These are phyloP conservation scores for Clamator glandarius DNA, from an alignment of 2,797 vertebrate species.

Conservation along the genomic window DNA sequence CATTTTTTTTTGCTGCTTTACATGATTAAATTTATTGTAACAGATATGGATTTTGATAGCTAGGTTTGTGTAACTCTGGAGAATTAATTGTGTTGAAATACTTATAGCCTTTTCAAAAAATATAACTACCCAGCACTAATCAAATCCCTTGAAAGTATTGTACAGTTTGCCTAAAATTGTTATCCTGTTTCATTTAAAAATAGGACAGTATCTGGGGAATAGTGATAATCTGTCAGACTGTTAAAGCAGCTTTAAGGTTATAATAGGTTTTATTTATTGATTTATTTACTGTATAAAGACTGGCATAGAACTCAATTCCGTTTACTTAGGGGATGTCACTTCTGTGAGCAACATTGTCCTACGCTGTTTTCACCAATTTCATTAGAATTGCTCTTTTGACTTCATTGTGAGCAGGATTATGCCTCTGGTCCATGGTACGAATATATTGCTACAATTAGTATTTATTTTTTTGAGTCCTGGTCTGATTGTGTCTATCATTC, in stretches of 20 bases:
- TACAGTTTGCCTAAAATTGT: neutral
- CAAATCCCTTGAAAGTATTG: neutral
- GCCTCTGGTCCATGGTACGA: neutral
- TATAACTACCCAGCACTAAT: neutral
- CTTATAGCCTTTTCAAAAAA: neutral
- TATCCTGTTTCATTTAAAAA: neutral
- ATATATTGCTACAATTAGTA: neutral
- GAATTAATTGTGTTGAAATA: neutral
- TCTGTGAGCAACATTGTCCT: neutral
- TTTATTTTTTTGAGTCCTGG: neutral
- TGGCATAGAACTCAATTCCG: neutral
- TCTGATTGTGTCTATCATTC: neutral
- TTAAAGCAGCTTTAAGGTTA: neutral
- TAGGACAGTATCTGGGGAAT: neutral
- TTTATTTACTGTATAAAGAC: neutral
- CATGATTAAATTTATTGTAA: neutral
- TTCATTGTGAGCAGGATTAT: neutral
- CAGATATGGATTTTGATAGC: neutral
- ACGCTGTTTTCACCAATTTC: neutral
- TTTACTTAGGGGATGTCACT: neutral
- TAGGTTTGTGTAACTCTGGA: neutral
- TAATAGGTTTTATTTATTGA: neutral
- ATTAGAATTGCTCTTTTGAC: neutral
- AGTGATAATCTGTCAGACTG: neutral
- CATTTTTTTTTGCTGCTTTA: neutral